These are phyloP conservation scores for Lota lota DNA, from an alignment of 2,113 vertebrate species.

Conservation along the genomic window DNA sequence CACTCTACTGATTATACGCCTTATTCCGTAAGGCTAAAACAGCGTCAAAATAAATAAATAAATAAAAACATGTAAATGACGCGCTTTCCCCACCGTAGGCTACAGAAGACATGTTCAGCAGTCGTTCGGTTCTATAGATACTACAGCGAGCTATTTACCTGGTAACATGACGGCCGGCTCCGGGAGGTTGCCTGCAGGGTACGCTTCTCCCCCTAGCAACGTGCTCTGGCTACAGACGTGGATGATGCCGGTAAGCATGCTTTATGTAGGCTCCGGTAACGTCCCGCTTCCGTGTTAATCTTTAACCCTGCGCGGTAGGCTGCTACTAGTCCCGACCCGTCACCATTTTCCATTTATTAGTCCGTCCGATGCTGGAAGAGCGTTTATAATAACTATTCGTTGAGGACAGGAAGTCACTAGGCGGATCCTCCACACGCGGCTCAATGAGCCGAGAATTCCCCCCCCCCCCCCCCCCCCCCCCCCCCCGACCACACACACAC, in stretches of 20 bases:
- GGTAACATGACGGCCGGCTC: not conserved
- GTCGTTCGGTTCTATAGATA: not conserved
- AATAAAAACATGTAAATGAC: too few relatives aligned
- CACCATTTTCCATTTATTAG: slow-evolving; percentile 27
- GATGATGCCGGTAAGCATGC: slow-evolving; percentile 55
- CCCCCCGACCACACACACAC: not conserved
- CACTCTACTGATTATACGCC: not conserved
- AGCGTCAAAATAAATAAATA: not conserved
- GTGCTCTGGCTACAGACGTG: slow-evolving; percentile 35
- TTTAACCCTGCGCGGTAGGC: slow-evolving; percentile 45
- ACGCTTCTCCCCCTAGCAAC: slow-evolving; percentile 22
- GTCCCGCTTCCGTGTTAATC: slow-evolving; percentile 39
- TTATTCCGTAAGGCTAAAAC: not conserved
- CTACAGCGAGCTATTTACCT: slow-evolving; percentile 33
- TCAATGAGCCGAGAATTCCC: slow-evolving; percentile 4
- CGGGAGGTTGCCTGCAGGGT: too few relatives aligned
- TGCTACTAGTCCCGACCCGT: slow-evolving; percentile 41
- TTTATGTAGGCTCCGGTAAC: slow-evolving; percentile 56
- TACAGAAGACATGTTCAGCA: too few relatives aligned
- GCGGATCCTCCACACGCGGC: slow-evolving; percentile 45
- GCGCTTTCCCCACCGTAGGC: too few relatives aligned
- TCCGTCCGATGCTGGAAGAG: not conserved
- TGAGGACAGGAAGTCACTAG: slow-evolving; percentile 65
- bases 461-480: not conserved
- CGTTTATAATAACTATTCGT: slow-evolving; percentile 28